These are phyloP conservation scores for Drosophila biarmipes DNA, from an alignment of 1,140 invertebrate species.

Conservation along the genomic window DNA sequence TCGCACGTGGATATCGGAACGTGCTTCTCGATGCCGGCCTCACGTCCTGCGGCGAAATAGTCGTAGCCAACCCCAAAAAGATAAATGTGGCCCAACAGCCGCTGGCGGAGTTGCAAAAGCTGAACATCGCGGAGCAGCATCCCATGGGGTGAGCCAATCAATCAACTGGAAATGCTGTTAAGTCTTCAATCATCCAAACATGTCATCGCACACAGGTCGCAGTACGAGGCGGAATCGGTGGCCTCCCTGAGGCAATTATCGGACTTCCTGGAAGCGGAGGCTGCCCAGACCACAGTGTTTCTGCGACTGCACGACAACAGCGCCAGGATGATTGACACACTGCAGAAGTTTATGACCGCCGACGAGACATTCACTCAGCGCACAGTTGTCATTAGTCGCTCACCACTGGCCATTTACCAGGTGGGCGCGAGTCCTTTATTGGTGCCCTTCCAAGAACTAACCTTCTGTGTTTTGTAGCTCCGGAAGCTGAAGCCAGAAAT, in stretches of 20 bases:
- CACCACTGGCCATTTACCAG: constrained; percentile 79
- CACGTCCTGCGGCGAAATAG: constrained; percentile 77
- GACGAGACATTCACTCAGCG: constrained; percentile 68
- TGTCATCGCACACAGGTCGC: constrained; percentile 51
- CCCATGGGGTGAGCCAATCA: constrained; percentile 70
- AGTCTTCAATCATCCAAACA: not conserved
- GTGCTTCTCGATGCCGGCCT: constrained; percentile 76
- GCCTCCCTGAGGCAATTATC: constrained; percentile 65
- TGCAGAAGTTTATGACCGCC: constrained; percentile 64
- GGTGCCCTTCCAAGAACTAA: no score
- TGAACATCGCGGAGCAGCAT: constrained; percentile 78
- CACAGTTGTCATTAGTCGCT: constrained; percentile 75
- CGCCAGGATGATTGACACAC: constrained; percentile 67
- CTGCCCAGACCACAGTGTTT: constrained; percentile 60
- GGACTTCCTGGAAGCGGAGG: constrained; percentile 65
- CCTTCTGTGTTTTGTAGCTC: constrained; percentile 46
- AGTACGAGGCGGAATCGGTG: constrained; percentile 75
- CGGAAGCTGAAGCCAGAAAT: constrained; percentile 78
- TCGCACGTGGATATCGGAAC: constrained; percentile 78
- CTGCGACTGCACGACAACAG: constrained; percentile 75
- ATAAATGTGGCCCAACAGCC: constrained; percentile 62
- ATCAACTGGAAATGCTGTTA: constrained; percentile 4
- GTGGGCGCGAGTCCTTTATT: constrained; percentile 16
- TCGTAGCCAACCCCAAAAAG: constrained; percentile 77
- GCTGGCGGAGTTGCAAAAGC: constrained; percentile 68